phyloP scores from a whole-genome alignment of 2,888 invertebrate species.

The Drosophila atroscutellata region DNA sequence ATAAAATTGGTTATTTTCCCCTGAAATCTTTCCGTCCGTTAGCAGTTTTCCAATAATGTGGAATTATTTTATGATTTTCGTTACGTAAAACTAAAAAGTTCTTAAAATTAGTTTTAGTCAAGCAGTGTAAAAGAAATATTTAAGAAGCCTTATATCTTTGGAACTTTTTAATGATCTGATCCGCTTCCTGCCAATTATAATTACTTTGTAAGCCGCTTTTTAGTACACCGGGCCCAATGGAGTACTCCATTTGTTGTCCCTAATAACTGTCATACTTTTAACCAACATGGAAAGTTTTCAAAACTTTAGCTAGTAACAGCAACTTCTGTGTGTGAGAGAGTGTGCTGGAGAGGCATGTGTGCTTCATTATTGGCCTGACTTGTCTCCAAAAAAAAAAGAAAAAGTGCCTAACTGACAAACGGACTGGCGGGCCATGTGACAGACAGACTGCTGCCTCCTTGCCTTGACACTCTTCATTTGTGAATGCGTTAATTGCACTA shows the following conservation, averaged over 20 bases:
- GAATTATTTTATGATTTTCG: neutral
- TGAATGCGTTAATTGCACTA: constrained; percentile 78
- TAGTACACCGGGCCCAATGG: constrained; percentile 28
- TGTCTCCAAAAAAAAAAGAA: constrained; percentile 27
- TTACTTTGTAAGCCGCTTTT: constrained; percentile 37
- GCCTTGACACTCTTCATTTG: constrained; percentile 81
- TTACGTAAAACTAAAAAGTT: neutral
- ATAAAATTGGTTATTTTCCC: neutral
- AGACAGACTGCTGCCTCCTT: constrained; percentile 39
- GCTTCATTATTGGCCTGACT: constrained; percentile 49
- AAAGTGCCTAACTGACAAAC: constrained; percentile 47
- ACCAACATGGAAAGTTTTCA: constrained; percentile 40
- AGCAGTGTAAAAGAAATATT: neutral
- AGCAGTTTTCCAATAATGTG: neutral
- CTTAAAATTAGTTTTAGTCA: neutral
- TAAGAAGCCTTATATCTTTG: neutral
- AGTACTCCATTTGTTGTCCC: constrained; percentile 39
- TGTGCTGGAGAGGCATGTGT: neutral
- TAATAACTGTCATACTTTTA: constrained; percentile 31
- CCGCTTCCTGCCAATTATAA: constrained; percentile 25
- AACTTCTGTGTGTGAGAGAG: neutral
- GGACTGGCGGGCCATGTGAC: constrained; percentile 23
- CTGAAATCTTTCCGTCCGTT: neutral
- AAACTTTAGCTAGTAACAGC: constrained; percentile 34
- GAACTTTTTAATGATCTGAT: constrained; percentile 44